phyloP scores from a whole-genome alignment of 1,140 invertebrate species.

The Archivesica marissinica region DNA sequence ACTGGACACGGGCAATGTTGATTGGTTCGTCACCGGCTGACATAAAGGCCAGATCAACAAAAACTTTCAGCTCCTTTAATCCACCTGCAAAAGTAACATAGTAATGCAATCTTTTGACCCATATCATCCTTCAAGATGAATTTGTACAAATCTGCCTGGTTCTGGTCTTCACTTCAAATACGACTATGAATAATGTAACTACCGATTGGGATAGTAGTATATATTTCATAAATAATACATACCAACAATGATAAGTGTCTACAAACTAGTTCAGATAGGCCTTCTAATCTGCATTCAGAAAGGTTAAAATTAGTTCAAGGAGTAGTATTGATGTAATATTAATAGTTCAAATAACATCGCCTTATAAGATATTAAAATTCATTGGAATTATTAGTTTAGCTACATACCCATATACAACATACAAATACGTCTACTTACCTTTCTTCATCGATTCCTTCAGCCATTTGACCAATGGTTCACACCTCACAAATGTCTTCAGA shows the following conservation, averaged over 20 bases:
- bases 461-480: conserved; percentile 74
- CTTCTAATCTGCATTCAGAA: not conserved
- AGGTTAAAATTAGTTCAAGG: not conserved
- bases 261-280: not conserved
- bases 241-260: not conserved
- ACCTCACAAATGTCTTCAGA: conserved; percentile 69
- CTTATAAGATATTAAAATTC: no score
- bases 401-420: not conserved
- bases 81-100: not conserved
- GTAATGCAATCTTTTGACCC: not conserved
- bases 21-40: conserved; percentile 79
- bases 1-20: conserved; percentile 73
- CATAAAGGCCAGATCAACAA: conserved; percentile 79
- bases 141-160: no score
- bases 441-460: conserved; percentile 72
- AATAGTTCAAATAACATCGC: no score
- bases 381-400: not conserved
- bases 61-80: conserved; percentile 72
- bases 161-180: no score
- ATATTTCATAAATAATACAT: no score
- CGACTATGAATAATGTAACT: no score
- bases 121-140: not conserved
- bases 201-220: no score
- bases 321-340: not conserved
- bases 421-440: not conserved